Evolutionary conservation across 2,888 invertebrate genomes (phyloP), one percentile per base, ranked within the genome.

Genomic region (Globia sparganii): DNA sequence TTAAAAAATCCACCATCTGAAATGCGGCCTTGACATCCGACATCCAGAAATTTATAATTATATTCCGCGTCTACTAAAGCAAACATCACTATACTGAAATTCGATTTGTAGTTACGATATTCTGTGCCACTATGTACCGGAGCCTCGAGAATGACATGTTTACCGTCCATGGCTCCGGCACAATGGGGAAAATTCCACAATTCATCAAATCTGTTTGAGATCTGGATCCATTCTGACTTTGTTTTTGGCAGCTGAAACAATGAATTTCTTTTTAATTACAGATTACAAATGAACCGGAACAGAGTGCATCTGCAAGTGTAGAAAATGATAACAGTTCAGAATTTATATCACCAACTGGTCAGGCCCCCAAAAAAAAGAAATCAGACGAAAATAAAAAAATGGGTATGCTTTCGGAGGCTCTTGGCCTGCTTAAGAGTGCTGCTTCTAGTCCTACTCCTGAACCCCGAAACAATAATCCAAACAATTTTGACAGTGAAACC

Each of bases 121-220:
- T 80, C 74, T 59, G 80, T 70, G 59, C 79, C 83, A 69, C 72
- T 73, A 85, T 65, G 67, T 75, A 69, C 68, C 62, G 89, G 91
- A 70, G 78, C 69, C 72, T 85, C 69, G n/a, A 90, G 80, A 70
- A 81, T 75, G 34, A 90, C 81, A 78, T 90, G 88, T 83, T 90
- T 90, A 37, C 89, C 90, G 78, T 90, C 89, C 68, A 89, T 74
- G 56, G 86, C 80, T 53, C 89, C 89, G 37, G 86, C 46, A 69
- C 73, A 80, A 65, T 77, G 77, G 49, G 83, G 76, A 76, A 82
- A 82, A 62, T 78, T 80, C 77, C 77, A 82, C 74, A 75, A 75
- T 73, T 75, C 73, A 71, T 75, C 75, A 76, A 83, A 83, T 73
- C 68, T 74, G 61, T 75, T 75, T 73, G 75, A 75, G 68, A 75